Evolutionary conservation across 2,888 invertebrate species (phyloP), one percentile per base, ranked within the genome.

Genomic region (Drosophila austrosaltans): DNA sequence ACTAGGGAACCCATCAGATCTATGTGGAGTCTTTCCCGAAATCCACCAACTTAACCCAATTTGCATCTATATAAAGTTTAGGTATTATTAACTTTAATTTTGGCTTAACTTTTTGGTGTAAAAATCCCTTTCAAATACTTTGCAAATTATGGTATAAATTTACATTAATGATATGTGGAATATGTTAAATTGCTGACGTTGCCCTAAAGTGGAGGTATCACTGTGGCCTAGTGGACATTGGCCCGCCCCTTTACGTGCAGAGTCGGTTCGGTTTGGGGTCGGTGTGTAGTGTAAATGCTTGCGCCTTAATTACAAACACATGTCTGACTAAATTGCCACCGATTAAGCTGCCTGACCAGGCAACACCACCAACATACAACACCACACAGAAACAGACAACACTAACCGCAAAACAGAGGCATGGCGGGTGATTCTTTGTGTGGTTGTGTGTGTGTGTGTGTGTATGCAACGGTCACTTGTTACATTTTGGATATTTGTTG

Each of bases 281-380:
- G 22, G 48, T 3, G 48, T 48, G 8, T 25, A 25, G 48, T 48
- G 63, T 28, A 60, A 70, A 53, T 59, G 57, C 59, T 66, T 60
- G 28, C 54, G 68, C 60, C 75, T 78, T 82, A 84, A 80, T 80
- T 80, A 79, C 73, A 81, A 82, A 82, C 82, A 84, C 77, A 81
- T 82, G 81, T 77, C 77, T 78, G 67, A 63, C 70, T 75, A 74
- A 80, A 75, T 78, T 77, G 77, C 48, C 66, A 53, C 60, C 60
- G 60, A 53, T 60, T 48, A 66, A 66, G 66, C 66, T 30, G 42
- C 59, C 39, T 36, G 62, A 53, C 53, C 62, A 16, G 53, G 16
- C 39, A 63, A 53, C 48, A 61, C 48, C 22, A 48, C 53, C 30
- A 30, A 30, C 30, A 6, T 30, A 6, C 30, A 30, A 28, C 60